Conservation (phyloP, 2,888 invertebrate species). For the Archips xylosteana region DNA sequence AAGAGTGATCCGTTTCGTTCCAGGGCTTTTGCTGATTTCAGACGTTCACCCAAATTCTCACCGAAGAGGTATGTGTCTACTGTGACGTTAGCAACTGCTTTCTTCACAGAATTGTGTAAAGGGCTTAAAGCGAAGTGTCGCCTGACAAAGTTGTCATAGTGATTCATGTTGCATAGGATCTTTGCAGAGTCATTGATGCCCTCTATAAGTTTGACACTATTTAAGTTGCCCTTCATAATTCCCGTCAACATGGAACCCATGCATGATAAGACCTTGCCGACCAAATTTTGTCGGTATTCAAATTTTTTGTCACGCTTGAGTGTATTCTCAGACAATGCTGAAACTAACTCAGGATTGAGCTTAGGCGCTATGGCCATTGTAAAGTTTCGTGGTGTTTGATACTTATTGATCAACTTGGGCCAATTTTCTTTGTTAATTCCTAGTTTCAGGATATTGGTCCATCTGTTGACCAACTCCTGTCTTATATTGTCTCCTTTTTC, state of each 20-base stretch:
- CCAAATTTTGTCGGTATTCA: slow-evolving; percentile 4
- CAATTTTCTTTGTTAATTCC: slow-evolving; percentile 5
- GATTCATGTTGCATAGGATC: slow-evolving; percentile 9
- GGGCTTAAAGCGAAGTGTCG: slow-evolving; percentile 2
- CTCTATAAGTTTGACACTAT: slow-evolving; percentile 5
- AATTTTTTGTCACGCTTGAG: slow-evolving; percentile 9
- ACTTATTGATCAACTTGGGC: not conserved
- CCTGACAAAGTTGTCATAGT: slow-evolving; percentile 10
- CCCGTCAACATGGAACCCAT: not conserved
- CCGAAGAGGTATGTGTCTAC: not conserved
- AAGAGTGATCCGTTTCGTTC: slow-evolving; percentile 5
- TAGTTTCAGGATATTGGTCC: not conserved
- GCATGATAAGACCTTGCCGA: not conserved
- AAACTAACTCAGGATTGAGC: slow-evolving; percentile 1
- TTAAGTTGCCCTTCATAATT: slow-evolving; percentile 6
- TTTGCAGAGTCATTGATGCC: slow-evolving; percentile 5
- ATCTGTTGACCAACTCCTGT: not conserved
- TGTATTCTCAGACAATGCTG: not conserved
- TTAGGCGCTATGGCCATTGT: slow-evolving; percentile 9
- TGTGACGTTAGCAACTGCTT: slow-evolving; percentile 1
- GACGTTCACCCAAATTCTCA: too few species aligned
- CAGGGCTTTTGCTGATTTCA: slow-evolving; percentile 7
- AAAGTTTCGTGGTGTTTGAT: not conserved
- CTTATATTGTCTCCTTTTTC: slow-evolving; percentile 6
- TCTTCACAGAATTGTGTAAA: not conserved